Base-by-base conservation (phyloP, 2,797 vertebrate genomes). In the Tapirus indicus region DNA sequence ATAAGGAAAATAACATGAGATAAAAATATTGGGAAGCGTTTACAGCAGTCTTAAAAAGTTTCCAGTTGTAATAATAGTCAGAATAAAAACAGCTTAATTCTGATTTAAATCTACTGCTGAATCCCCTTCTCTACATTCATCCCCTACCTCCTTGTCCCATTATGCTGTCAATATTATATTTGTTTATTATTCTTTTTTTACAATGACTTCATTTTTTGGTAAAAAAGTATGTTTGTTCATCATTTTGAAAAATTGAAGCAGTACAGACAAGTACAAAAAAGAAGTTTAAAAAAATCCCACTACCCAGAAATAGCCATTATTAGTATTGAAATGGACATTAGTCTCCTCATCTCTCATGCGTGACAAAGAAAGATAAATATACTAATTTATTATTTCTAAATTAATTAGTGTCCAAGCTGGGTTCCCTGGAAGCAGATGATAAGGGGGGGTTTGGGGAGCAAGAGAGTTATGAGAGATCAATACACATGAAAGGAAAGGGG, bases 61-160 rank as follows among this genome's bases (percentile, higher is more conserved):
- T 75, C 44, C 25, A 84, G 25, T 38, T 88, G 20, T 38, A 71
- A 11, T 78, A 82, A 83, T 16, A 49, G 23, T 49, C 56, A 94
- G 69, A 90, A 88, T n/a, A 84, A 95, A 87, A 49, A 52, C 0
- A 17, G 2, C 2, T 66, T 75, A 83, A 54, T 47, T 80, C 47
- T 80, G 5, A 85, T 91, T 88, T 86, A 32, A 91, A 84, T 47
- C 9, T 44, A 27, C 47, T 60, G 7, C 25, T 58, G 47, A 75
- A 87, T 91, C 2, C 79, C 49, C 99, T 99, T 71, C 35, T 62
- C 64, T 64, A 25, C 80, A 79, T 32, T 35, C 5, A n/a, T 68
- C 2, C 23, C 27, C 62, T 84, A 27, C 17, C 32, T 60, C 14
- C 41, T 41, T 49, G 10, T 13, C 7, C 18, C 25, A 49, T 38